These are phyloP conservation scores for Perognathus longimembris DNA, from an alignment of 2,113 vertebrate species.

Conservation along the genomic window DNA sequence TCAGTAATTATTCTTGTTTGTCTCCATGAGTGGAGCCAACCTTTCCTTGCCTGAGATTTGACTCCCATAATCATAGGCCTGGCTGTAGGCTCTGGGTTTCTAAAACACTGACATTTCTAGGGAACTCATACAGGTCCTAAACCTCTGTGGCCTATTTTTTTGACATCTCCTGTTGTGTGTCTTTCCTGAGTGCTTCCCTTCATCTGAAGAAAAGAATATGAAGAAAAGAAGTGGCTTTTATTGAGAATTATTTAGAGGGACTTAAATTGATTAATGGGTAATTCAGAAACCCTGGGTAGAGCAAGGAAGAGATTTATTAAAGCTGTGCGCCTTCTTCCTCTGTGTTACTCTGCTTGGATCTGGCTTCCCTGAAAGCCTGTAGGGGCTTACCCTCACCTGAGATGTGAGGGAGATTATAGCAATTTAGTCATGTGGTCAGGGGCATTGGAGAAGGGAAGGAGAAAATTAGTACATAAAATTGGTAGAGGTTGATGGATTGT, in stretches of 20 bases:
- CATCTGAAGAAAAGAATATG: slow-evolving; percentile 38
- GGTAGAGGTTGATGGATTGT: not conserved
- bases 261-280: slow-evolving; percentile 13
- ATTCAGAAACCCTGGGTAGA: slow-evolving; percentile 18
- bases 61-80: slow-evolving; percentile 22
- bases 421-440: slow-evolving; percentile 35
- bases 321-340: not conserved
- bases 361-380: slow-evolving; percentile 2
- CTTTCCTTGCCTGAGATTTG: slow-evolving; percentile 24
- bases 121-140: not conserved
- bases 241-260: slow-evolving; percentile 44
- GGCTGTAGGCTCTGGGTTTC: slow-evolving; percentile 18
- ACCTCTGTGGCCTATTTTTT: not conserved
- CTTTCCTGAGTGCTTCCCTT: not conserved
- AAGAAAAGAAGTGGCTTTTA: slow-evolving; percentile 51
- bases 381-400: not conserved
- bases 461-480: slow-evolving; percentile 12
- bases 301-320: slow-evolving; percentile 44
- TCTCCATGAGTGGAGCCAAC: not conserved
- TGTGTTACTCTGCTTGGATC: not conserved
- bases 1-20: not conserved
- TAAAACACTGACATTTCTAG: slow-evolving; percentile 8
- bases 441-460: not conserved
- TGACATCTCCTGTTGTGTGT: slow-evolving; percentile 21
- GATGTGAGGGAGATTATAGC: not conserved